Evolutionary conservation across 2,113 vertebrate genomes (phyloP), one percentile per base, ranked within the genome.

Genomic region (Myiozetetes cayanensis): DNA sequence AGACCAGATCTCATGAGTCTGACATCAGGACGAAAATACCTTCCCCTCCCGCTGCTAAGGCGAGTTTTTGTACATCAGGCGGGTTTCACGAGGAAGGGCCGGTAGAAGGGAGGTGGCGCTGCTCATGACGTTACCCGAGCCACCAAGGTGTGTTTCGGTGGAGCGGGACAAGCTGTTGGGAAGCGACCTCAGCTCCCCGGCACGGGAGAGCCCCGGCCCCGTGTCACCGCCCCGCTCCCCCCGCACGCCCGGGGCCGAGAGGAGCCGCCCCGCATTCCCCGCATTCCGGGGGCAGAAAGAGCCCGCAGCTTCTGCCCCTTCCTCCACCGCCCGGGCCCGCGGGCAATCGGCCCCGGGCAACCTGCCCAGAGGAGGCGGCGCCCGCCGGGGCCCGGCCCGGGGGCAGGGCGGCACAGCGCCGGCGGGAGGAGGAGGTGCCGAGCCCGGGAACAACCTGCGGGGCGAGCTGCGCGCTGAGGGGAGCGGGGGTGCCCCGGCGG

Each of bases 111-210:
- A 44, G 56, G 66, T 49, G 79, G 71, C 27, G 31, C n/a, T 9
- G 6, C 6, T 4, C 37, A 11, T 52, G 66, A 85, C 41, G 15
- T 22, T 46, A 31, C 1, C 14, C 8, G 3, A 16, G 20, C 20
- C 70, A 6, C 50, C 43, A 1, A 18, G 46, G 15, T 3, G 30
- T 2, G 14, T 10, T 43, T 20, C 18, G 1, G n/a, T 2, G 8
- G 5, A 53, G 7, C 66, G 5, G 3, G 10, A 23, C 20, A 5
- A 35, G 30, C 50, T 15, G 17, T 1, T 2, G 37, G 16, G 20
- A 22, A 27, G n/a, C 55, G n/a, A 35, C 41, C 63, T 21, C 2
- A 10, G 41, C 24, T 21, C 56, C 7, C 12, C 1, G 28, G 44
- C 56, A 35, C 33, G 24, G 39, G 43, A 67, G 9, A 10, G 13